Evolutionary conservation across 2,797 vertebrate species (phyloP).

Genomic region (Champsocephalus gunnari): DNA sequence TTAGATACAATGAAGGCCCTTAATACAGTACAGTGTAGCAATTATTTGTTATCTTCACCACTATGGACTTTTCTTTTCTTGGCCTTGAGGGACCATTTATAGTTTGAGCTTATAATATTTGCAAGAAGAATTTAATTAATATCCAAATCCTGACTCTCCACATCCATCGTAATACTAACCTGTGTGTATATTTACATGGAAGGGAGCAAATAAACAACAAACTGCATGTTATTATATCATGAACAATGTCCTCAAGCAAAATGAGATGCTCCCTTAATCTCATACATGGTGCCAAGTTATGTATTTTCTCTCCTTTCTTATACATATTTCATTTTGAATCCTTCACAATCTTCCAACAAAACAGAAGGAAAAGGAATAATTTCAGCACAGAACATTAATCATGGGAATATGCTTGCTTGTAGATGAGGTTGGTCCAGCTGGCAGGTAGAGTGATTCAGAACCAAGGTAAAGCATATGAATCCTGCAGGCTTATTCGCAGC

Average conservation of each 20-base stretch:
- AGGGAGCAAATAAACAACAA: background rate
- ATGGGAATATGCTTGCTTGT: constrained; percentile 13
- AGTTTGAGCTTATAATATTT: background rate
- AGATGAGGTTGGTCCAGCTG: constrained; percentile 34
- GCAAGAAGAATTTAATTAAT: background rate
- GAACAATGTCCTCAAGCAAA: background rate
- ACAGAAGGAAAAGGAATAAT: background rate
- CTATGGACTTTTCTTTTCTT: background rate
- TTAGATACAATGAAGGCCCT: background rate
- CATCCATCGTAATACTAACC: background rate
- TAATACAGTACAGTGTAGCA: background rate
- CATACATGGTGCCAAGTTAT: background rate
- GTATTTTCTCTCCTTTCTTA: background rate
- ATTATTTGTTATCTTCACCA: background rate
- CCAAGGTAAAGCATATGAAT: constrained; percentile 28
- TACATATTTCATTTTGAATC: constrained; percentile 1
- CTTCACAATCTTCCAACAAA: constrained; percentile 1
- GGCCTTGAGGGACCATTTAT: background rate
- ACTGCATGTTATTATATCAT: background rate
- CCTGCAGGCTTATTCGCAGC: background rate
- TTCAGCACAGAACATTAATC: constrained; percentile 46
- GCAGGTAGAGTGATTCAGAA: constrained; percentile 45
- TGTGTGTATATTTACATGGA: background rate
- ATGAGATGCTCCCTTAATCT: background rate
- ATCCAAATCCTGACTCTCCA: background rate